phyloP scores from a whole-genome alignment of 2,113 vertebrate genomes.

The Conger conger region DNA sequence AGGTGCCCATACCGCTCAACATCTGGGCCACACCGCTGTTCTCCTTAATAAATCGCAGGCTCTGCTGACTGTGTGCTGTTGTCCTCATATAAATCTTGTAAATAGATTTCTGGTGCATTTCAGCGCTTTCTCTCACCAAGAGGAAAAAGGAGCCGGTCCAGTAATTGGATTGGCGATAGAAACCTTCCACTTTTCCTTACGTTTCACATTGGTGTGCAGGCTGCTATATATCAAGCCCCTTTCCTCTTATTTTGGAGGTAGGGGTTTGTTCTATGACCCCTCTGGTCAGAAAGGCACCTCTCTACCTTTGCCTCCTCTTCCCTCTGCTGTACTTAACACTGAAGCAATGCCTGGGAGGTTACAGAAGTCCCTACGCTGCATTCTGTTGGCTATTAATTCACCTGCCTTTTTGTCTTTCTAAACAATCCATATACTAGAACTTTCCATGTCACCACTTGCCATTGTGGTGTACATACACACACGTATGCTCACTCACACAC shows the following conservation, averaged over 20 bases:
- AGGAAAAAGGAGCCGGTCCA: conserved; percentile 51
- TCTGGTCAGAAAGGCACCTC: neutral
- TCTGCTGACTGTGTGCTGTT: conserved; percentile 64
- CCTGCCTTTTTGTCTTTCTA: neutral
- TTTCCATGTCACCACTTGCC: neutral
- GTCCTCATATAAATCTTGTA: conserved; percentile 79
- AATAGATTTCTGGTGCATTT: conserved; percentile 74
- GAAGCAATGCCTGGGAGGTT: neutral
- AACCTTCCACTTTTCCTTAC: conserved; percentile 42
- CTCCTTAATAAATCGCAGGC: conserved; percentile 83
- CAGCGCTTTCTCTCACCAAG: conserved; percentile 57
- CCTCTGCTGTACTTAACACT: neutral
- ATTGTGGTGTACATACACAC: neutral
- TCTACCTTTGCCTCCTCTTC: neutral
- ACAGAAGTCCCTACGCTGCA: neutral
- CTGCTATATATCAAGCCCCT: neutral
- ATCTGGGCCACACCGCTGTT: conserved; percentile 70
- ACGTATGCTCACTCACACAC: too few relatives aligned
- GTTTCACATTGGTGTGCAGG: conserved; percentile 8
- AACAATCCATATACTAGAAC: neutral
- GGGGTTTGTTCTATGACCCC: neutral
- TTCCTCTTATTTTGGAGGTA: neutral
- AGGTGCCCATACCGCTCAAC: conserved; percentile 72
- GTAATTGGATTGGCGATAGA: conserved; percentile 67
- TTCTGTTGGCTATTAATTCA: neutral